phyloP scores from a whole-genome alignment of 2,797 vertebrate genomes.

The Cynopterus sphinx region DNA sequence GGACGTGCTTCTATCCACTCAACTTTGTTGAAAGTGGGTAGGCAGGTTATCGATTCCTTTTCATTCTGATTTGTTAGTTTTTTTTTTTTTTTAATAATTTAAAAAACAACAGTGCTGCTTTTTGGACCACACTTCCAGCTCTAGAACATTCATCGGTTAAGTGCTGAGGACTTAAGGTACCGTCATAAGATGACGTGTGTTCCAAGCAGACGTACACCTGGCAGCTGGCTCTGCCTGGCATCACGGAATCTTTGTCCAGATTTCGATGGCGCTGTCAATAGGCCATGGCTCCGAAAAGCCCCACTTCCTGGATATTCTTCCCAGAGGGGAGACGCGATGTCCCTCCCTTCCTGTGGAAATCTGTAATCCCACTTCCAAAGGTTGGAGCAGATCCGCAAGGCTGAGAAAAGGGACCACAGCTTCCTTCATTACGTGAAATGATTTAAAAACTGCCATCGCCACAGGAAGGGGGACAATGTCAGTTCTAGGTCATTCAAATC shows the following conservation, averaged over 20 bases:
- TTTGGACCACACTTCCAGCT: background rate
- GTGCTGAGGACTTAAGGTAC: background rate
- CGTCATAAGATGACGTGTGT: background rate
- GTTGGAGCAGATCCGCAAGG: background rate
- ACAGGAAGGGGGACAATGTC: background rate
- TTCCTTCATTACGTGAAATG: background rate
- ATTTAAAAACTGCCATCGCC: background rate
- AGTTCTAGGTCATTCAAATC: fast-evolving
- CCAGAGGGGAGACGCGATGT: background rate
- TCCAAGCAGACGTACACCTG: background rate
- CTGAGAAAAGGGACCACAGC: background rate
- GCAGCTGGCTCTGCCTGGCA: background rate
- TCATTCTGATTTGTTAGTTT: background rate
- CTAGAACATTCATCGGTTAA: background rate
- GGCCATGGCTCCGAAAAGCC: background rate
- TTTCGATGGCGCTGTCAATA: slow-evolving; percentile 57
- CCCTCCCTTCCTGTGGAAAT: background rate
- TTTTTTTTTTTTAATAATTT: background rate
- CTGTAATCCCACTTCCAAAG: background rate
- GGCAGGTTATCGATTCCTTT: background rate
- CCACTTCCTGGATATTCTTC: slow-evolving; percentile 24
- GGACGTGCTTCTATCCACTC: background rate
- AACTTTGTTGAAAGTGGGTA: background rate
- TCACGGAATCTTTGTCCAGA: background rate
- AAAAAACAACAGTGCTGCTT: background rate